Evolutionary conservation across 2,113 vertebrate genomes (phyloP).

Genomic region (Circaetus cinerascens): DNA sequence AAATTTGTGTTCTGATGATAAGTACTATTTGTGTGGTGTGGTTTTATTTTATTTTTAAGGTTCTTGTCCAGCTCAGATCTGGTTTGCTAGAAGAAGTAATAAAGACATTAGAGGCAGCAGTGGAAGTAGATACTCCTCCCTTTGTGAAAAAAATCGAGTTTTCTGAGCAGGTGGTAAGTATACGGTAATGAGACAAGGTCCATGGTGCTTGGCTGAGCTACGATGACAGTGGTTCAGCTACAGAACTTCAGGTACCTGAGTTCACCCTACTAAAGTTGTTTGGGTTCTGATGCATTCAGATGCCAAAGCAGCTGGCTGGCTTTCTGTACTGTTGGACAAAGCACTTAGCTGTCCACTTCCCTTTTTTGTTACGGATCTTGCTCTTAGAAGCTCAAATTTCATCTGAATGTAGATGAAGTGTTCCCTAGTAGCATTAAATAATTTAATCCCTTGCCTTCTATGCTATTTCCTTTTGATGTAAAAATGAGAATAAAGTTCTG

Average conservation of each 20-base stretch:
- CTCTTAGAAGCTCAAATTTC: background rate
- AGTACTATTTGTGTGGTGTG: background rate
- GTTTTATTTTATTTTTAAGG: conserved; percentile 67
- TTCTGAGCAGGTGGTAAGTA: conserved; percentile 87
- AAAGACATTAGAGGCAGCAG: conserved; percentile 68
- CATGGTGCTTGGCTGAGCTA: background rate
- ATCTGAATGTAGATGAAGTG: background rate
- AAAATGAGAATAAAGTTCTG: background rate
- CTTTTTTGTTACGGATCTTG: background rate
- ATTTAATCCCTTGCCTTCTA: background rate
- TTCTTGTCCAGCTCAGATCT: conserved; percentile 76
- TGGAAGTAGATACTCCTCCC: conserved; percentile 47
- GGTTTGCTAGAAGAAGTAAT: conserved; percentile 71
- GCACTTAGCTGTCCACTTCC: background rate
- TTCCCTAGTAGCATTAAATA: background rate
- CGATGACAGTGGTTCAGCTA: background rate
- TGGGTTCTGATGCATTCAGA: background rate
- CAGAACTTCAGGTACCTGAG: background rate
- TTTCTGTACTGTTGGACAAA: background rate
- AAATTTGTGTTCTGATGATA: background rate
- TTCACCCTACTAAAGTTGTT: background rate
- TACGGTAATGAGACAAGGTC: background rate
- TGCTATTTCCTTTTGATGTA: background rate
- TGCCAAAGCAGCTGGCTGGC: background rate
- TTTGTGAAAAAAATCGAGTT: conserved; percentile 84